Evolutionary conservation across 2,888 invertebrate species (phyloP), one percentile per base, ranked within the genome.

Genomic region (Drosophila bunnanda): DNA sequence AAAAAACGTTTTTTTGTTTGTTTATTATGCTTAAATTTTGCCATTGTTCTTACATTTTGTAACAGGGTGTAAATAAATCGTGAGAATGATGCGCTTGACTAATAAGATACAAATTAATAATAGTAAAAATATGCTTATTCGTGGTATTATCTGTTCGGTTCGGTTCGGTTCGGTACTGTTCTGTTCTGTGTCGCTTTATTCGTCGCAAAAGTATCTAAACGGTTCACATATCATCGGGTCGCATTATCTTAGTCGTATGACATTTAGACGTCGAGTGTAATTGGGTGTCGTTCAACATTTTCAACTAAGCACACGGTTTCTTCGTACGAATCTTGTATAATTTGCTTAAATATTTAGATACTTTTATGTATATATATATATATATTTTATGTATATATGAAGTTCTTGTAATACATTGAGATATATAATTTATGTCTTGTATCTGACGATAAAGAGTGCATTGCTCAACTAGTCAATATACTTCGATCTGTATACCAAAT

Each of bases 31-130:
- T 72, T 56, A 68, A 58, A 52, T 76, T 70, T 75, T 72, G 61
- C 54, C 43, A 61, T 75, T 65, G 43, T 64, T 80, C 81, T 89
- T 88, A 88, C 84, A 88, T 89, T 79, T 80, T 74, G 78, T 89
- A 89, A 87, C 81, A 83, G 79, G 75, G 89, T 89, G 83, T 84
- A 84, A 84, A 84, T 89, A 87, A 84, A 74, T 84, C 81, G 83
- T 84, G 83, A 84, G 88, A 87, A 75, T 84, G 74, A 81, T 84
- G 89, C 85, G 74, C 66, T 81, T 71, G 66, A 78, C 79, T 79
- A 85, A 73, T 68, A 73, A 64, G 57, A 58, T 82, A 88, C 76
- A 80, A 89, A 85, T 82, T 83, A 89, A 52, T 50, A 46, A 62
- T 66, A 73, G 43, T 72, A 71, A 55, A 57, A 68, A 48, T 68